These are phyloP conservation scores for Clinocottus analis DNA, from an alignment of 2,113 vertebrate genomes.

Conservation along the genomic window DNA sequence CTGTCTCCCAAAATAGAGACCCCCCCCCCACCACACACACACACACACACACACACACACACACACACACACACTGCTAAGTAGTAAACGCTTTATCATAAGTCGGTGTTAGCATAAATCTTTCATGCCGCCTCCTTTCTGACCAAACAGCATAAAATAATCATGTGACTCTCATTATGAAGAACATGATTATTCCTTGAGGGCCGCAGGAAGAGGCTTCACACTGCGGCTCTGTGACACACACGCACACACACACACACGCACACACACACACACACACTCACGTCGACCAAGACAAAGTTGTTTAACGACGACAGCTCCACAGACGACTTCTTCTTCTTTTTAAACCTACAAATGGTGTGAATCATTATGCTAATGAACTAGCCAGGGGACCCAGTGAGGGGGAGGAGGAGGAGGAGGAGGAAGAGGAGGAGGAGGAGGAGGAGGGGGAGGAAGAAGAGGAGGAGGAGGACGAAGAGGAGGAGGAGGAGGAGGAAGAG, in stretches of 20 bases:
- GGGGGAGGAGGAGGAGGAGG: constrained; percentile 73
- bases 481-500: too few species aligned
- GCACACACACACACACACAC: constrained; percentile 33
- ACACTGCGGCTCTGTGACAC: constrained; percentile 17
- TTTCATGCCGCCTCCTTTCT: constrained; percentile 38
- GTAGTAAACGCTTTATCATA: constrained; percentile 66
- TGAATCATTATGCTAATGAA: constrained; percentile 84
- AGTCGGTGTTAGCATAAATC: constrained; percentile 59
- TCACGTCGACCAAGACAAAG: constrained; percentile 51
- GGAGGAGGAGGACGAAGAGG: too few species aligned
- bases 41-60: too few species aligned
- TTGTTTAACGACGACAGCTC: constrained; percentile 65
- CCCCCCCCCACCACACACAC: too few species aligned
- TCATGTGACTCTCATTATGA: constrained; percentile 53
- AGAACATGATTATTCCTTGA: constrained; percentile 45
- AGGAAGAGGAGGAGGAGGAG: too few species aligned
- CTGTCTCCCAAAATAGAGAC: constrained; percentile 69
- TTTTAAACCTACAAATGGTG: constrained; percentile 74
- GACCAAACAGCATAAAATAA: constrained; percentile 28
- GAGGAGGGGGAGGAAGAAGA: too few species aligned
- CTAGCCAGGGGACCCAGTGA: constrained; percentile 79
- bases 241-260: constrained; percentile 36
- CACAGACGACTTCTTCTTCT: constrained; percentile 52
- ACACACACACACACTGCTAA: constrained; percentile 62
- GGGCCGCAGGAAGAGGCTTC: constrained; percentile 40